A percentile compares a stretch with the other conserved stretches of the same genome.
phyloP scores from a whole-genome alignment of 2,113 vertebrate genomes.

The Strix uralensis region DNA sequence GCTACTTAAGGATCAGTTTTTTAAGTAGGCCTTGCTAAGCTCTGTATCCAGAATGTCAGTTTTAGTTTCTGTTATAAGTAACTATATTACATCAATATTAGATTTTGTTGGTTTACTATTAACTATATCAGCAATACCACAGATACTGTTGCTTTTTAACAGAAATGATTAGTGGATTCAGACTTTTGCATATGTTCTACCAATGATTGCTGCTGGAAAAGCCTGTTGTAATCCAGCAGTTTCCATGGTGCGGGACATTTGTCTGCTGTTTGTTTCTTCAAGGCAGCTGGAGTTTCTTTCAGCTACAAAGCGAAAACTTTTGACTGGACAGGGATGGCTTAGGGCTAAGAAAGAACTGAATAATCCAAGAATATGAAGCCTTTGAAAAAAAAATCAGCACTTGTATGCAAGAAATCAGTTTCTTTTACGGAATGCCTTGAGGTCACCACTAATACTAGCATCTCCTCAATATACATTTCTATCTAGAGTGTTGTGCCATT shows the following conservation, averaged over 20 bases:
- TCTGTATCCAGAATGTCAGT: background rate
- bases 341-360: background rate
- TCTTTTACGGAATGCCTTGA: background rate
- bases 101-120: background rate
- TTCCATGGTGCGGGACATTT: background rate
- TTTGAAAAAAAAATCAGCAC: background rate
- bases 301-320: background rate
- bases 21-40: background rate
- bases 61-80: background rate
- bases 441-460: background rate
- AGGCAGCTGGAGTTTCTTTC: background rate
- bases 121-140: background rate
- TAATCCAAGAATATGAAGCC: background rate
- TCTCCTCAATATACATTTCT: background rate
- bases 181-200: background rate
- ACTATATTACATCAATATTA: background rate
- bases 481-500: background rate
- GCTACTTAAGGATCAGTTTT: background rate
- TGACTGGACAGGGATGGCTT: background rate
- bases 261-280: background rate
- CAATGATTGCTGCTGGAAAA: background rate
- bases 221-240: background rate
- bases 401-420: background rate
- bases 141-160: background rate
- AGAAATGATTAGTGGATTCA: background rate